phyloP scores from a whole-genome alignment of 2,888 invertebrate genomes.

The Callyntrura sp. region DNA sequence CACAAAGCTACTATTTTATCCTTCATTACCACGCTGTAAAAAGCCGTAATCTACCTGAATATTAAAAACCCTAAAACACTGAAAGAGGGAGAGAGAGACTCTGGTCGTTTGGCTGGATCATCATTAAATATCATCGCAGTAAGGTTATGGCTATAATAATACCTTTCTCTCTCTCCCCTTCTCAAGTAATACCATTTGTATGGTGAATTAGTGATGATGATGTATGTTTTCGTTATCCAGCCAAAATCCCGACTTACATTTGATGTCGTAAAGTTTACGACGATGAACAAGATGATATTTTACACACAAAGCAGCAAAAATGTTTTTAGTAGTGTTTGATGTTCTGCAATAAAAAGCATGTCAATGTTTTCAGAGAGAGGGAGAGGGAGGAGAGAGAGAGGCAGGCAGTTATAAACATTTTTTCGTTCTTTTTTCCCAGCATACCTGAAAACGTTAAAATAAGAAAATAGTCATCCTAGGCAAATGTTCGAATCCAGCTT shows the following conservation, averaged over 20 bases:
- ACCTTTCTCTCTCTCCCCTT: background rate
- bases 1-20: slow-evolving; percentile 66
- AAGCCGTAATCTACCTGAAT: no score
- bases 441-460: slow-evolving; percentile 32
- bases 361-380: no score
- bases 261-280: slow-evolving; percentile 50
- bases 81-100: no score
- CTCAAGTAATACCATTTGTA: no score
- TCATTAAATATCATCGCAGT: slow-evolving; percentile 44
- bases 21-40: slow-evolving; percentile 72
- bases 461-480: no score
- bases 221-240: background rate
- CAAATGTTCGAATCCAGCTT: no score
- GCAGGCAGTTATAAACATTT: no score
- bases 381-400: no score
- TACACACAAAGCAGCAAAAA: background rate
- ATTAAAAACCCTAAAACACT: no score
- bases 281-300: background rate
- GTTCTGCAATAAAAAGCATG: slow-evolving; percentile 29
- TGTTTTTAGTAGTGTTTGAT: no score
- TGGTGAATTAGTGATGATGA: slow-evolving; percentile 13
- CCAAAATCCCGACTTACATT: slow-evolving; percentile 1
- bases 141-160: slow-evolving; percentile 43
- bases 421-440: slow-evolving; percentile 24
- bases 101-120: slow-evolving; percentile 44